A percentile compares a stretch with the other conserved stretches of the same genome.
phyloP scores from a whole-genome alignment of 1,140 invertebrate species.

The Drosophila paulistorum region DNA sequence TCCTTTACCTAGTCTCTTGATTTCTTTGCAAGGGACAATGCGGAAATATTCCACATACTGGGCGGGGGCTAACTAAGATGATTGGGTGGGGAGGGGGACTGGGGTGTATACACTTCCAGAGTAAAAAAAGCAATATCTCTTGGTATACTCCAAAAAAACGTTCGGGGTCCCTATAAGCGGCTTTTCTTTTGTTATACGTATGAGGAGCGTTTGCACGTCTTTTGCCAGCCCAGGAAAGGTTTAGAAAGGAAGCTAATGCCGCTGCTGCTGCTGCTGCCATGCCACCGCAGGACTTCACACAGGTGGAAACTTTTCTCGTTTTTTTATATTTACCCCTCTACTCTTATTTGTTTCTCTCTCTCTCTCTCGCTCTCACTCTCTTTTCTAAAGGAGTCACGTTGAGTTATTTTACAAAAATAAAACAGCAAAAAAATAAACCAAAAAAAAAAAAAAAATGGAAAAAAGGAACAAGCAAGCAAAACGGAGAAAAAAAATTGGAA shows the following conservation, averaged over 20 bases:
- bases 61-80: background rate
- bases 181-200: conserved; percentile 67
- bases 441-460: background rate
- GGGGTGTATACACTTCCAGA: background rate
- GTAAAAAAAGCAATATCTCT: conserved; percentile 53
- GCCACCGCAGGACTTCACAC: conserved; percentile 27
- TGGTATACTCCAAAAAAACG: conserved; percentile 27
- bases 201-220: conserved; percentile 58
- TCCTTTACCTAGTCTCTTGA: background rate
- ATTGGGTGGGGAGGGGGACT: background rate
- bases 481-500: conserved; percentile 20
- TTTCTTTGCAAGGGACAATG: conserved; percentile 34
- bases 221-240: conserved; percentile 28
- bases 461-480: background rate
- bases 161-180: conserved; percentile 54
- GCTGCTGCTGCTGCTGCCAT: conserved; percentile 22
- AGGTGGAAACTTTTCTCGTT: conserved; percentile 45
- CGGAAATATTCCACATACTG: conserved; percentile 33
- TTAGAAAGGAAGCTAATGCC: conserved; percentile 39
- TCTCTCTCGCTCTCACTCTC: background rate
- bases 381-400: conserved; percentile 59
- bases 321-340: background rate
- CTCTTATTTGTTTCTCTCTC: background rate
- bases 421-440: background rate
- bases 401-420: conserved; percentile 44